Base-by-base conservation (phyloP, 2,113 vertebrate species). In the Lophius piscatorius region DNA sequence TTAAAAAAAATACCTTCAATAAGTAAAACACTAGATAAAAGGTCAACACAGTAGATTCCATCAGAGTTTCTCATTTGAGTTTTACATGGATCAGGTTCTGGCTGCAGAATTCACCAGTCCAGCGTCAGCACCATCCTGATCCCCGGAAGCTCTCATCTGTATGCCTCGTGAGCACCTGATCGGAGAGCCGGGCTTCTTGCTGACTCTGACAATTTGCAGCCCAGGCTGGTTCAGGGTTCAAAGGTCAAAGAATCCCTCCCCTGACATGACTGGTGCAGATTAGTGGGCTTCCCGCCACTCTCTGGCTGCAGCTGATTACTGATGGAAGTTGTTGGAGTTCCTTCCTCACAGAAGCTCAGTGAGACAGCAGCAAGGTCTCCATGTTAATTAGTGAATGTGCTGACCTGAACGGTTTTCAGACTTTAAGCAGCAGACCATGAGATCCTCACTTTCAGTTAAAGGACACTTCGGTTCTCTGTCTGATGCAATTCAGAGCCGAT, bases 261-360 rank as follows among this genome's bases (percentile, higher is more conserved):
- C 60, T 52, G 82, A 49, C 78, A 82, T 83, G 75, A 82, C 84
- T 75, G 34, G 52, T 68, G 79, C 61, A 83, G 79, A 88, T 89
- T 86, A 84, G 79, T 66, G 9, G 36, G 76, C 74, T 76, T 70
- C 78, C 76, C 23, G 29, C 23, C 2, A 33, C 62, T 71, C 65
- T 64, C 26, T 63, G 49, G 56, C 76, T 76, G 49, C 9, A 68
- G 78, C 79, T 77, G 51, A 71, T 85, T 86, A 87, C 78, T 72
- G 56, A 13, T 46, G 51, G 65, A 61, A 56, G 39, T 60, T 59
- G 55, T 39, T 46, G 66, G 71, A 58, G 69, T 58, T 75, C 36
- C 31, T 29, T 74, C 64, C 65, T 60, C 47, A 16, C 71, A 22
- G 51, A 59, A 55, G 60, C 64, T 22, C 61, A 66, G 66, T 38